phyloP scores from a whole-genome alignment of 2,888 invertebrate species.

The Glaucopsyche alexis region DNA sequence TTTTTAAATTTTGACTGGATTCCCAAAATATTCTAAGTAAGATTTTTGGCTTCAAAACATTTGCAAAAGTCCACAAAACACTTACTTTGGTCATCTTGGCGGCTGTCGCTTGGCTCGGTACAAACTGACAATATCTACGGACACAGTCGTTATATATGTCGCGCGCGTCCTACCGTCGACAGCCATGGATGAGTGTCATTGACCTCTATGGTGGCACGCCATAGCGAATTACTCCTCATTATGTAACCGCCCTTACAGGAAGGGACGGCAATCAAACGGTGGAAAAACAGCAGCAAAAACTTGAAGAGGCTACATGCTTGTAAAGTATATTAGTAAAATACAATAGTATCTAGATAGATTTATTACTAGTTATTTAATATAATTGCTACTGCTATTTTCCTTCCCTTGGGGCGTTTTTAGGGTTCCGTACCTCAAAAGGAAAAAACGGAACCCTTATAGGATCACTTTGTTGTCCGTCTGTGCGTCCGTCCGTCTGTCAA shows the following conservation, averaged over 20 bases:
- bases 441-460: too few relatives aligned
- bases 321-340: too few relatives aligned
- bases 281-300: background rate
- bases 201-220: conserved; percentile 49
- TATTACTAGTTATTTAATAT: too few relatives aligned
- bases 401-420: too few relatives aligned
- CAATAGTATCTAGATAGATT: too few relatives aligned
- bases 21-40: too few relatives aligned
- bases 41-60: background rate
- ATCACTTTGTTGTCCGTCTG: too few relatives aligned
- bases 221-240: conserved; percentile 32
- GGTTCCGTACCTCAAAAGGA: too few relatives aligned
- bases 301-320: background rate
- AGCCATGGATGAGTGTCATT: conserved; percentile 64
- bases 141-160: conserved; percentile 56
- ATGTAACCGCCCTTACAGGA: conserved; percentile 24
- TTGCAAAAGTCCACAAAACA: conserved; percentile 18
- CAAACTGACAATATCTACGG: conserved; percentile 25
- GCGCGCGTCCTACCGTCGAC: conserved; percentile 55
- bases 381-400: too few relatives aligned
- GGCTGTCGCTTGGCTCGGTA: conserved; percentile 37
- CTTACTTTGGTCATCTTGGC: conserved; percentile 42
- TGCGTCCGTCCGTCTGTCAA: too few relatives aligned
- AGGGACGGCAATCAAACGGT: background rate
- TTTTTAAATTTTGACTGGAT: too few relatives aligned